A percentile compares a stretch with the other conserved stretches of the same genome.
These are phyloP conservation scores for Melolontha melolontha DNA, from an alignment of 2,888 invertebrate genomes.

Conservation along the genomic window DNA sequence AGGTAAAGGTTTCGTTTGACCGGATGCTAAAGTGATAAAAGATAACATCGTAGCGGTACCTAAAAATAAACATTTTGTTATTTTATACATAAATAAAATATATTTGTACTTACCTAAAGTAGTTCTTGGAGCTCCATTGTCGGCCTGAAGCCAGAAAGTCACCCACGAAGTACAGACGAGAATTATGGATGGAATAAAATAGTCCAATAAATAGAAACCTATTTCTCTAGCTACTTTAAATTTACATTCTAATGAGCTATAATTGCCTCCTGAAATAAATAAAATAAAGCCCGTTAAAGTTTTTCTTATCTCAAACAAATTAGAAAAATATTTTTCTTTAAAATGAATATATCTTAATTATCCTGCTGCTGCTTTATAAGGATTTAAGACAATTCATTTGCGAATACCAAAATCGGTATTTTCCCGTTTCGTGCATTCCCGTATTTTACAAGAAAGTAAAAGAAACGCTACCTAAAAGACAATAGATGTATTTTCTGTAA, in stretches of 20 bases:
- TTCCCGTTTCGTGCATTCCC: no score
- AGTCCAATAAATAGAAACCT: slow-evolving; percentile 89
- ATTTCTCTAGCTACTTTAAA: slow-evolving; percentile 85
- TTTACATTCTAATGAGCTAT: slow-evolving; percentile 83
- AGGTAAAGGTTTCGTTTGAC: slow-evolving; percentile 85
- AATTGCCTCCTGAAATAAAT: slow-evolving; percentile 80
- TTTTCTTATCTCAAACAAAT: no score
- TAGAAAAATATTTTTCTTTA: no score
- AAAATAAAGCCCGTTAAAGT: background rate
- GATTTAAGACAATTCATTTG: no score
- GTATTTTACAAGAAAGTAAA: no score
- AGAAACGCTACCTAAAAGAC: no score
- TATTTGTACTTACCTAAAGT: slow-evolving; percentile 74
- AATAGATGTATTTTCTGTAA: no score
- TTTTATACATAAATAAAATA: background rate
- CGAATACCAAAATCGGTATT: no score
- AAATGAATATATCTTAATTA: no score
- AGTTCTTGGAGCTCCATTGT: slow-evolving; percentile 86
- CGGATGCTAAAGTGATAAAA: slow-evolving; percentile 87
- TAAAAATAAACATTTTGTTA: slow-evolving; percentile 57
- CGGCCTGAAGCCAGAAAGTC: slow-evolving; percentile 89
- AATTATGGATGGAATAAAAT: slow-evolving; percentile 88
- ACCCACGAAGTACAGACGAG: slow-evolving; percentile 91
- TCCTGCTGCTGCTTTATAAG: no score
- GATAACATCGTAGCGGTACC: slow-evolving; percentile 89